Evolutionary conservation across 2,888 invertebrate species (phyloP).

Genomic region (Agonopterix arenella): DNA sequence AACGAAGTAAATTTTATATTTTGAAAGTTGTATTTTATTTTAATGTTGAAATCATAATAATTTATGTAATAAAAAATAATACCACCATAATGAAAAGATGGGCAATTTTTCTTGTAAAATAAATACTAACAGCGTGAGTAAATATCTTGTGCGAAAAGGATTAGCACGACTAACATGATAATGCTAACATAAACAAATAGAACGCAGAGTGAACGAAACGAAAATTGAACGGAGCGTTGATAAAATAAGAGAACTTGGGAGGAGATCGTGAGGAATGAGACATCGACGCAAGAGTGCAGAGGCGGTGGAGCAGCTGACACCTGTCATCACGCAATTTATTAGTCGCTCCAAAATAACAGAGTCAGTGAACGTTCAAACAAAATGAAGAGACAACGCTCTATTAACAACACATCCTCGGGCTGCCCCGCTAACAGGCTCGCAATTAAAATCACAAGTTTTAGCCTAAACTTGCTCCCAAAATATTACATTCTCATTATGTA

Average conservation of each 20-base stretch:
- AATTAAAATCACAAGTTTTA: slow-evolving; percentile 40
- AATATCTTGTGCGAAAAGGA: slow-evolving; percentile 17
- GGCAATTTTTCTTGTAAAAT: too few species aligned
- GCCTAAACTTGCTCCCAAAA: slow-evolving; percentile 11
- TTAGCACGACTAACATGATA: slow-evolving; percentile 45
- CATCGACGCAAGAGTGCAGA: slow-evolving; percentile 76
- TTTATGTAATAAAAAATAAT: too few species aligned
- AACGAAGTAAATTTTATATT: too few species aligned
- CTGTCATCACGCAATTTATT: slow-evolving; percentile 77
- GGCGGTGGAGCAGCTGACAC: slow-evolving; percentile 76
- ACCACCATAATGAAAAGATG: too few species aligned
- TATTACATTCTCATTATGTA: slow-evolving; percentile 12
- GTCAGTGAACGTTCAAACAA: slow-evolving; percentile 71
- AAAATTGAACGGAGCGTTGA: slow-evolving; percentile 74
- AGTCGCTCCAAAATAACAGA: slow-evolving; percentile 74
- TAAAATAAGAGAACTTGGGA: slow-evolving; percentile 75
- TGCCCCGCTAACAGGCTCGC: slow-evolving; percentile 51
- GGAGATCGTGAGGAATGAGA: slow-evolving; percentile 75
- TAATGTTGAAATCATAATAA: too few species aligned
- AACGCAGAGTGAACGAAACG: slow-evolving; percentile 60
- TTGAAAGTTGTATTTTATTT: too few species aligned
- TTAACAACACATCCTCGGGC: slow-evolving; percentile 65
- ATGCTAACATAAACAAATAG: slow-evolving; percentile 60
- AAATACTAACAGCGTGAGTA: too few species aligned
- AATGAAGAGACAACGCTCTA: slow-evolving; percentile 71